phyloP scores from a whole-genome alignment of 2,888 invertebrate species.

The Acronicta aceris region DNA sequence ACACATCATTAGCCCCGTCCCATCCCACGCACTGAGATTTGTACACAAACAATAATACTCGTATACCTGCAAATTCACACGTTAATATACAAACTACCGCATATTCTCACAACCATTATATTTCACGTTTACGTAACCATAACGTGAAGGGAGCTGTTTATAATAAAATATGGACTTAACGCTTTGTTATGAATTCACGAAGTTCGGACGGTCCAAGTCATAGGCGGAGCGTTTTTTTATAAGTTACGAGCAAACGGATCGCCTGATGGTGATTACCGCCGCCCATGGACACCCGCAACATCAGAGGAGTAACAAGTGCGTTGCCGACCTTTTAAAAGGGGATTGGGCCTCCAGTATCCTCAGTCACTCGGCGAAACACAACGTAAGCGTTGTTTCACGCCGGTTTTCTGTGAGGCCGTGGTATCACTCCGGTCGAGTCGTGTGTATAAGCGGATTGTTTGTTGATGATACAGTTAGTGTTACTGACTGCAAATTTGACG shows the following conservation, averaged over 20 bases:
- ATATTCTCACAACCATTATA: conserved; percentile 41
- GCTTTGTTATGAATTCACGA: conserved; percentile 38
- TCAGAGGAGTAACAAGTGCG: too few species aligned
- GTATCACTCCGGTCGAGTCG: too few species aligned
- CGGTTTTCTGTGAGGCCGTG: too few species aligned
- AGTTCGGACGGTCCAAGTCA: conserved; percentile 11
- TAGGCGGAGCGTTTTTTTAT: neutral
- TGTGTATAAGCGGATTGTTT: too few species aligned
- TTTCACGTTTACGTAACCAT: conserved; percentile 36
- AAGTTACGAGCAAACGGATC: neutral
- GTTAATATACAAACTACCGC: conserved; percentile 11
- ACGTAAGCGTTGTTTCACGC: too few species aligned
- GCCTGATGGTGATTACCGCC: too few species aligned
- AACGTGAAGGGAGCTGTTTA: conserved; percentile 21
- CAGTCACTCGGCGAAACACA: too few species aligned
- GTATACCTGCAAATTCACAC: conserved; percentile 27
- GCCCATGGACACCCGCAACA: too few species aligned
- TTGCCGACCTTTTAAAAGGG: too few species aligned
- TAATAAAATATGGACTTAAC: conserved; percentile 27
- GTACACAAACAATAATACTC: conserved; percentile 9
- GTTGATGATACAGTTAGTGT: too few species aligned
- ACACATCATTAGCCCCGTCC: conserved; percentile 1
- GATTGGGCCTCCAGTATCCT: too few species aligned
- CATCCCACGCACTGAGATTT: conserved; percentile 1
- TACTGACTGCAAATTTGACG: too few species aligned